These are phyloP conservation scores for Cephus pulcher DNA, from an alignment of 2,888 invertebrate genomes.

Conservation along the genomic window DNA sequence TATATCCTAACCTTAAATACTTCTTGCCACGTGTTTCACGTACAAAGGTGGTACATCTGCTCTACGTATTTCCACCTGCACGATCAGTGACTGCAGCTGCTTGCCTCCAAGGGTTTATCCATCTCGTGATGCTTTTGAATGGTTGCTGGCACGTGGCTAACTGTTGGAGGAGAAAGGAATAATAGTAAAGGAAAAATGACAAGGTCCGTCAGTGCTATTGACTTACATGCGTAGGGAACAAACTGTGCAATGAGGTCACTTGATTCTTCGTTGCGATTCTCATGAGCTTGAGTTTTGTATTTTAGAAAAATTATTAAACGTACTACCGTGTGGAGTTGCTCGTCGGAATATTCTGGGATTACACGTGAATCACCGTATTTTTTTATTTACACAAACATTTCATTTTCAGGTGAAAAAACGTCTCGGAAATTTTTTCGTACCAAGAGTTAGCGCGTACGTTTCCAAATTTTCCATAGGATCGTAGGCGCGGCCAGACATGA, in stretches of 20 bases:
- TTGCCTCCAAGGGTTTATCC: slow-evolving; percentile 39
- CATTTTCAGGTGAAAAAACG: neutral
- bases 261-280: neutral
- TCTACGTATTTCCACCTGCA: slow-evolving; percentile 56
- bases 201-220: neutral
- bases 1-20: neutral
- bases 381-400: neutral
- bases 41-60: slow-evolving; percentile 56
- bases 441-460: neutral
- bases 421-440: neutral
- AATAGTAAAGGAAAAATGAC: neutral
- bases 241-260: neutral
- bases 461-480: neutral
- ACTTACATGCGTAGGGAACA: neutral
- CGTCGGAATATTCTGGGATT: neutral
- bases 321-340: neutral
- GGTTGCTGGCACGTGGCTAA: slow-evolving; percentile 48
- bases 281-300: neutral
- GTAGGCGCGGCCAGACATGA: neutral
- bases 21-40: slow-evolving; percentile 10
- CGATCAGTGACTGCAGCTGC: slow-evolving; percentile 49
- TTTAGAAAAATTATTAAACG: neutral
- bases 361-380: neutral
- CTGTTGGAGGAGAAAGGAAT: neutral
- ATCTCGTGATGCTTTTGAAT: slow-evolving; percentile 28